Conservation (phyloP, 2,888 invertebrate species). For the Syrphus vitripennis region DNA sequence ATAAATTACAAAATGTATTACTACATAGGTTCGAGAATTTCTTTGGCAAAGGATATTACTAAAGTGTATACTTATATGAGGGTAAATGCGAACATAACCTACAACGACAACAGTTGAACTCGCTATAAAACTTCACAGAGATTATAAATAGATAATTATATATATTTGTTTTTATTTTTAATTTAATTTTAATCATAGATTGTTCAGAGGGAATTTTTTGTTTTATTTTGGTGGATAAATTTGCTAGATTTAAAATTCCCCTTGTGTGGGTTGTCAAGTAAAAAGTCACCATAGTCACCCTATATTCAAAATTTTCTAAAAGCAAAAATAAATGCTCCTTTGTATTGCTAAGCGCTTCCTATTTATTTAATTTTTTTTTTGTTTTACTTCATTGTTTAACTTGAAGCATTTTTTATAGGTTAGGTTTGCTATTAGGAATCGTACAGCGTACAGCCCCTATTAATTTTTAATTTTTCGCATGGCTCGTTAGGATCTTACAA, state of each 20-base stretch:
- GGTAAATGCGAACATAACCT: not conserved
- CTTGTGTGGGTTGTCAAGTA: not conserved
- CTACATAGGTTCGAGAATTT: not conserved
- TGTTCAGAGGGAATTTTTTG: not conserved
- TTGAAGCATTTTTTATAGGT: too few relatives aligned
- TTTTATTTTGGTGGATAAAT: not conserved
- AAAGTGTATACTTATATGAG: too few relatives aligned
- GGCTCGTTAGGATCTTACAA: not conserved
- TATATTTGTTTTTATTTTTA: not conserved
- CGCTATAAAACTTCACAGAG: not conserved
- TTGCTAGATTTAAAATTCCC: not conserved
- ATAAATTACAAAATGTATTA: not conserved
- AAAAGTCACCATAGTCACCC: too few relatives aligned
- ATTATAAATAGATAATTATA: not conserved
- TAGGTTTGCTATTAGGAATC: too few relatives aligned
- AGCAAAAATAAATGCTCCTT: too few relatives aligned
- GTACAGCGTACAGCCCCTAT: too few relatives aligned
- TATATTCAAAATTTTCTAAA: too few relatives aligned
- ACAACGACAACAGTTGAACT: not conserved
- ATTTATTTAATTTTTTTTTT: too few relatives aligned
- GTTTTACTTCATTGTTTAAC: too few relatives aligned
- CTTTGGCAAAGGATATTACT: not conserved
- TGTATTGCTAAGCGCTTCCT: too few relatives aligned
- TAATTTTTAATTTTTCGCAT: not conserved
- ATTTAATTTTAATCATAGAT: not conserved